Evolutionary conservation across 2,888 invertebrate genomes (phyloP).

Genomic region (Amiota mariae): DNA sequence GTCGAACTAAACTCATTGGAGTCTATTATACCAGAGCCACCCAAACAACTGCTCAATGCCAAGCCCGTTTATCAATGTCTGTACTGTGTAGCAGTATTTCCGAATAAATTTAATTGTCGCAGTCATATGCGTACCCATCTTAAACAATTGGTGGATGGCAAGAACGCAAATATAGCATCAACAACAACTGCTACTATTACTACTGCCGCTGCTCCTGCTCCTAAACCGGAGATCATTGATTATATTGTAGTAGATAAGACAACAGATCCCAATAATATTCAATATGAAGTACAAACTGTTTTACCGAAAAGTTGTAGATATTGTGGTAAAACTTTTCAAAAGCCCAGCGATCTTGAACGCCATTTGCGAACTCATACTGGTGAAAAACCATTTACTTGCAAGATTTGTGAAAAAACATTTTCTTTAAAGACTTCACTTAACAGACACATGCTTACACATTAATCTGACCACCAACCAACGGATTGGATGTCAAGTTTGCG

Average conservation of each 20-base stretch:
- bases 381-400: conserved; percentile 51
- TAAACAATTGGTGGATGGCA: conserved; percentile 27
- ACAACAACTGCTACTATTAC: too few species aligned
- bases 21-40: conserved; percentile 26
- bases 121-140: conserved; percentile 55
- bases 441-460: too few species aligned
- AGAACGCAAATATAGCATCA: too few species aligned
- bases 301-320: conserved; percentile 28
- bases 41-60: neutral
- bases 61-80: conserved; percentile 47
- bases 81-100: conserved; percentile 55
- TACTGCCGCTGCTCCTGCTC: too few species aligned
- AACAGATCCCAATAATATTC: too few species aligned
- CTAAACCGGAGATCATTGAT: too few species aligned
- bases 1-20: neutral
- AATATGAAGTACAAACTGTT: conserved; percentile 2
- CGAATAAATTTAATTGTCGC: conserved; percentile 48
- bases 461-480: too few species aligned
- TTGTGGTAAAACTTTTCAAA: conserved; percentile 49
- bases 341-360: conserved; percentile 56
- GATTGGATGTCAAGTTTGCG: too few species aligned
- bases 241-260: too few species aligned
- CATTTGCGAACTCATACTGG: conserved; percentile 56
- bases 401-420: too few species aligned
- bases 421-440: too few species aligned